Evolutionary conservation across 2,113 vertebrate species (phyloP).

Genomic region (Callopanchax toddi): DNA sequence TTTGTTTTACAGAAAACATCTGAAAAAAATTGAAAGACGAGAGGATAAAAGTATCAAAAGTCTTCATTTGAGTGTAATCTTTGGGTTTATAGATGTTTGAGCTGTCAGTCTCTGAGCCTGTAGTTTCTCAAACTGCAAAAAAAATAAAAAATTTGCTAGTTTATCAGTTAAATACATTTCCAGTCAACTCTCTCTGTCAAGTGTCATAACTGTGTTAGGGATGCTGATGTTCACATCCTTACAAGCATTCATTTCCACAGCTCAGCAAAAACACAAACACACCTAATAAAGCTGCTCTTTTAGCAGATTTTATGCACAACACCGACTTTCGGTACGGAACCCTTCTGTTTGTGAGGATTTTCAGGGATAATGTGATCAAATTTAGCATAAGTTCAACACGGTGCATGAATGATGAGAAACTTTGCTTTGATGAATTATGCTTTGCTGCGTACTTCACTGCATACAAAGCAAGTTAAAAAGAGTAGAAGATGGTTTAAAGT

Average conservation of each 20-base stretch:
- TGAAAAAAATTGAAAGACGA: not conserved
- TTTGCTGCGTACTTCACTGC: not conserved
- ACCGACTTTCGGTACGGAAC: not conserved
- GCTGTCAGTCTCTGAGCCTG: too few relatives aligned
- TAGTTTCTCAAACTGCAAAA: not conserved
- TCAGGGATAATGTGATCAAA: not conserved
- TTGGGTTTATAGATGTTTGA: constrained; percentile 1
- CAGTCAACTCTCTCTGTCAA: not conserved
- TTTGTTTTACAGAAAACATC: not conserved
- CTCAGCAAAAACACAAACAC: not conserved
- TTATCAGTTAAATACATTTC: not conserved
- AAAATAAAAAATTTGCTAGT: not conserved
- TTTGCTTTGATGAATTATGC: not conserved
- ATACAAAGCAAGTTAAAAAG: not conserved
- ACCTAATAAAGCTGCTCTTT: not conserved
- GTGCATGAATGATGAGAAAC: not conserved
- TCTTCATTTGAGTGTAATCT: not conserved
- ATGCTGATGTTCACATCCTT: not conserved
- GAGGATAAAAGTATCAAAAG: not conserved
- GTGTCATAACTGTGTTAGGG: not conserved
- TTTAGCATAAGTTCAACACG: not conserved
- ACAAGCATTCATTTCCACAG: not conserved
- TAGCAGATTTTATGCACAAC: not conserved
- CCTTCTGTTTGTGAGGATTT: not conserved
- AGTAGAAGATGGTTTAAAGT: too few relatives aligned